phyloP scores from a whole-genome alignment of 2,113 vertebrate species.

The Ifrita kowaldi region DNA sequence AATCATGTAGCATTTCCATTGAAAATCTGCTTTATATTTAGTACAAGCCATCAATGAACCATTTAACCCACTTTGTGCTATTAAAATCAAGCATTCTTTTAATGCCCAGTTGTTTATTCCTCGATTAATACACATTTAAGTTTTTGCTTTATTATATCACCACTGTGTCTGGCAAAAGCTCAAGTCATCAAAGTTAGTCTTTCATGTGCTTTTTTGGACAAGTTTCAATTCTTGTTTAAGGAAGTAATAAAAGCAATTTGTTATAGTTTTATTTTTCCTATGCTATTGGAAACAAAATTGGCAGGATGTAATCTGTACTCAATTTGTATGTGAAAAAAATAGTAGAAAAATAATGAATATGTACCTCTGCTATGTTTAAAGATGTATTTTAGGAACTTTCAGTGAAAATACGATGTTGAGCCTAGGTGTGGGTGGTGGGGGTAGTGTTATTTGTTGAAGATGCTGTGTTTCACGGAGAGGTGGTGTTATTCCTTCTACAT shows the following conservation, averaged over 20 bases:
- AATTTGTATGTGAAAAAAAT: conserved; percentile 2
- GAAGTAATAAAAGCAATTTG: conserved; percentile 57
- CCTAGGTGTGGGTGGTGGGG: not conserved
- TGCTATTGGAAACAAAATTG: conserved; percentile 28
- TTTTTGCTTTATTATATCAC: conserved; percentile 14
- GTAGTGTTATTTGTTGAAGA: not conserved
- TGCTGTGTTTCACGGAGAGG: not conserved
- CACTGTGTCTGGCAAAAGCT: conserved; percentile 12
- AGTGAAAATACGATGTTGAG: not conserved
- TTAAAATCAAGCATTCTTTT: conserved; percentile 19
- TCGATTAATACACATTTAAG: not conserved
- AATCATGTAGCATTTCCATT: not conserved
- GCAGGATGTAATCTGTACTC: conserved; percentile 3
- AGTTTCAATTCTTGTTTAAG: conserved; percentile 58
- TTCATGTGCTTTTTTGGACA: conserved; percentile 49
- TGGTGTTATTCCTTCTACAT: not conserved
- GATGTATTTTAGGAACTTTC: not conserved
- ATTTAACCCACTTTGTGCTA: not conserved
- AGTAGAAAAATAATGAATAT: conserved; percentile 17
- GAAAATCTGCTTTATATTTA: conserved; percentile 19
- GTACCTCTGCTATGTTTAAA: conserved; percentile 38
- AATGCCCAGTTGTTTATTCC: conserved; percentile 15
- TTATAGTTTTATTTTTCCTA: conserved; percentile 37
- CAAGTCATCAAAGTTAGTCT: conserved; percentile 26
- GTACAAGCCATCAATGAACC: not conserved